Evolutionary conservation across 2,113 vertebrate genomes (phyloP), one percentile per base, ranked within the genome.

Genomic region (Gasterosteus nipponicus): DNA sequence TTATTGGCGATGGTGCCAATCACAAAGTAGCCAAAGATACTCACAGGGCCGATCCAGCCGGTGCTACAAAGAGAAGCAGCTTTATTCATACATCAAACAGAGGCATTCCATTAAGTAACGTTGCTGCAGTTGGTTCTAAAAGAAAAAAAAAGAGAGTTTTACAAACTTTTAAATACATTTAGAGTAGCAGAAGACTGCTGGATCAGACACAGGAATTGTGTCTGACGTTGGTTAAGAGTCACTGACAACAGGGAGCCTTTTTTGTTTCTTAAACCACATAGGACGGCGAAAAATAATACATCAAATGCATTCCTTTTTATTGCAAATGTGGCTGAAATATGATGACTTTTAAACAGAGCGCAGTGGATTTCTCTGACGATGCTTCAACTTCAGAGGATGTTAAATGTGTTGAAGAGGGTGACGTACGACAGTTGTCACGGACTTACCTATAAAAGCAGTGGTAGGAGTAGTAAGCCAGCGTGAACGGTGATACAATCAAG

Each of bases 21-120:
- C 57, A 98, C 16, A 82, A 99, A 99, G 90, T 97, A 99, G 0
- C 95, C 93, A 18, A 99, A 97, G 88, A 99, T 97, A 83, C 96
- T 95, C 59, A 96, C 86, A 0, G 97, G 97, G 46, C 98, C 98
- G 0, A 97, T 93, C 97, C 97, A 99, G 57, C 98, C 95, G 3
- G 97, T 98, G 90, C 98, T 99, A 87, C 47, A 89, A 76, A 77
- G 56, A 10, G 75, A 62, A 53, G 6, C 33, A 39, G 58, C 12
- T 38, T 49, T 10, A 42, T 22, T 47, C 33, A 26, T 18, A 39
- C 0, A 47, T 26, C 22, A 73, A 44, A 46, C 29, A 41, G 35
- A 22, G 12, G 19, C 4, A 18, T 33, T 26, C 44, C 39, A 63
- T 2, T 8, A 39, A 53, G 22, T 19, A 0, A 31, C 16, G 42